Evolutionary conservation across 2,113 vertebrate species (phyloP).

Genomic region (Chunga burmeisteri): DNA sequence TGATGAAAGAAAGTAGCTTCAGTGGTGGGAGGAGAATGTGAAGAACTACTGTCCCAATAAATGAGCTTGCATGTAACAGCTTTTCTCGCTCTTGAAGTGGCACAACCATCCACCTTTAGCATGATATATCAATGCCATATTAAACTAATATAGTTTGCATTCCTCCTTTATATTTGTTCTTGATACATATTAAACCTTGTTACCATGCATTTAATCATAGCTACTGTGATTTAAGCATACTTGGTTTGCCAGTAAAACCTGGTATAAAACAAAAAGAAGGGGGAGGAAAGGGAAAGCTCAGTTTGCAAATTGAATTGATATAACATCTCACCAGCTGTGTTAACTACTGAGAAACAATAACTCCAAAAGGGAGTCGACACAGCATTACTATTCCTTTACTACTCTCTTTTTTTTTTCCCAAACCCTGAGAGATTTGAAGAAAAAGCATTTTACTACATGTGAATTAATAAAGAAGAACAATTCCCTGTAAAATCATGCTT

Average conservation of each 20-base stretch:
- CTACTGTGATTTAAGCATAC: not conserved
- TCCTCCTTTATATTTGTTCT: not conserved
- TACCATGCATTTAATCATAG: not conserved
- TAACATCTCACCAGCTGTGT: not conserved
- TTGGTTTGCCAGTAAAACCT: not conserved
- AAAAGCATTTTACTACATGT: not conserved
- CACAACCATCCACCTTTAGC: not conserved
- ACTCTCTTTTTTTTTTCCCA: not conserved
- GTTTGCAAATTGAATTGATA: not conserved
- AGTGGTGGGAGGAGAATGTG: not conserved
- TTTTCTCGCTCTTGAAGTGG: not conserved
- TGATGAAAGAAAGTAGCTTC: not conserved
- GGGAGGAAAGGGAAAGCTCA: not conserved
- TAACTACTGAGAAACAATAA: not conserved
- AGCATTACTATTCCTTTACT: not conserved
- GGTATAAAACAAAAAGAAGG: not conserved
- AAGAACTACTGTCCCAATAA: not conserved
- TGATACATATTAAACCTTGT: not conserved
- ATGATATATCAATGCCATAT: fast-evolving
- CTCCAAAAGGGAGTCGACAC: not conserved
- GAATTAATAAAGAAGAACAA: not conserved
- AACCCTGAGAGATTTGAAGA: not conserved
- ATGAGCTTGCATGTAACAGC: not conserved
- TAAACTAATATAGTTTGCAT: not conserved
- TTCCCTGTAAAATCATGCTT: not conserved